phyloP scores from a whole-genome alignment of 2,888 invertebrate genomes.

The Orchesella flavescens region DNA sequence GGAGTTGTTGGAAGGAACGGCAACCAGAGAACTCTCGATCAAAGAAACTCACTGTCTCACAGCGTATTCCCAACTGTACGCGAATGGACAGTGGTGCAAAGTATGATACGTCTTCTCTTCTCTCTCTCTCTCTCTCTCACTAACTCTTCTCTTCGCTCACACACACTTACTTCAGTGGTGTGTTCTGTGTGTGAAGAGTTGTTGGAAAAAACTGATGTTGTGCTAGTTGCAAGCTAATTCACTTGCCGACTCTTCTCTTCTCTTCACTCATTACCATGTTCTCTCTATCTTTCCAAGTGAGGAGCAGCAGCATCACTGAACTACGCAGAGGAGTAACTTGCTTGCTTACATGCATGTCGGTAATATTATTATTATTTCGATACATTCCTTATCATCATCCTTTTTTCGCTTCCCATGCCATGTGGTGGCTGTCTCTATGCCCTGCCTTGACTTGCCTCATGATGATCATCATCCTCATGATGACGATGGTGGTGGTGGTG shows the following conservation, averaged over 20 bases:
- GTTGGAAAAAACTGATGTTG: constrained; percentile 35
- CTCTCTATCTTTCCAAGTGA: background rate
- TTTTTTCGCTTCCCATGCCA: constrained; percentile 52
- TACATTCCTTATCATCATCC: constrained; percentile 28
- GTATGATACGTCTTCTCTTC: constrained; percentile 8
- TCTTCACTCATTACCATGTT: constrained; percentile 36
- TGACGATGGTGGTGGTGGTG: background rate
- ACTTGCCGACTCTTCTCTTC: constrained; percentile 46
- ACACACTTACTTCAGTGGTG: background rate
- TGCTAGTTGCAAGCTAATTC: constrained; percentile 44
- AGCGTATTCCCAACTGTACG: constrained; percentile 62
- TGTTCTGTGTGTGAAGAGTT: constrained; percentile 14
- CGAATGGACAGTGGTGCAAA: constrained; percentile 39
- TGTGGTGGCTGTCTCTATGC: constrained; percentile 50
- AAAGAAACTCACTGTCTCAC: constrained; percentile 60
- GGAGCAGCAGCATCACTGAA: constrained; percentile 9
- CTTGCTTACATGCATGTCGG: constrained; percentile 11
- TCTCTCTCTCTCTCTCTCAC: too few species aligned
- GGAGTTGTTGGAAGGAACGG: constrained; percentile 16
- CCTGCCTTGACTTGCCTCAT: constrained; percentile 45
- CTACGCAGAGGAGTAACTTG: constrained; percentile 22
- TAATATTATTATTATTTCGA: constrained; percentile 21
- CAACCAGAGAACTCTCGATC: constrained; percentile 37
- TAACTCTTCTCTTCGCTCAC: constrained; percentile 10
- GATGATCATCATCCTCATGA: background rate